Base-by-base conservation (phyloP, 2,113 vertebrate genomes). In the Cyanoderma ruficeps region DNA sequence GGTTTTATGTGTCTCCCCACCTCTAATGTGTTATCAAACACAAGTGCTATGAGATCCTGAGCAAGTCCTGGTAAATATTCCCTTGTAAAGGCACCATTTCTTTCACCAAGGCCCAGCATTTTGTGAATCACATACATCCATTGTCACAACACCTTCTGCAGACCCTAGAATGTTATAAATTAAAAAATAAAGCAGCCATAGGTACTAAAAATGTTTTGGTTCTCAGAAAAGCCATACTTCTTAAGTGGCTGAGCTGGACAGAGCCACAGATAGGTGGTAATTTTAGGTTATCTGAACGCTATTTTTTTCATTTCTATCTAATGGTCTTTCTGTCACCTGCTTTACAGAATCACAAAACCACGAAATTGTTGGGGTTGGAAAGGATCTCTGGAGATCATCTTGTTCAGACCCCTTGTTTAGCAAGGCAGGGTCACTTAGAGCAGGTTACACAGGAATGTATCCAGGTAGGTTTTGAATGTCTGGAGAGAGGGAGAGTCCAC, bases 91-190 rank as follows among this genome's bases (percentile, higher is more conserved):
- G 35, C 42, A 69, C 35, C 37, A 4, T 57, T 71, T 75, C 33
- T 90, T 69, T 93, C 86, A 85, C 28, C 59, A 93, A 90, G 57
- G 53, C 24, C 15, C 83, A 52, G 53, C 18, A 63, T 90, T 91
- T 80, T 78, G 87, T 49, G 81, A 80, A 92, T 90, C 93, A 67
- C 85, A 59, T 56, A 52, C 44, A 71, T 25, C 79, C 44, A 60
- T 24, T 86, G 71, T 81, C 92, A 90, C 60, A 92, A 80, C 74
- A 74, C n/a, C 59, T 39, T 81, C 72, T 88, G 85, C 96, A 93
- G 90, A 91, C 31, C 83, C 63, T 76, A 71, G 23, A 56, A 89
- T 53, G 19, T 28, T 85, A 70, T 56, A 69, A 77, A 89, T 2
- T 11, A 89, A 95, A 94, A 83, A 94, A 55, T 21, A 83, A 90